phyloP scores from a whole-genome alignment of 2,888 invertebrate genomes.

The Amiota communis region DNA sequence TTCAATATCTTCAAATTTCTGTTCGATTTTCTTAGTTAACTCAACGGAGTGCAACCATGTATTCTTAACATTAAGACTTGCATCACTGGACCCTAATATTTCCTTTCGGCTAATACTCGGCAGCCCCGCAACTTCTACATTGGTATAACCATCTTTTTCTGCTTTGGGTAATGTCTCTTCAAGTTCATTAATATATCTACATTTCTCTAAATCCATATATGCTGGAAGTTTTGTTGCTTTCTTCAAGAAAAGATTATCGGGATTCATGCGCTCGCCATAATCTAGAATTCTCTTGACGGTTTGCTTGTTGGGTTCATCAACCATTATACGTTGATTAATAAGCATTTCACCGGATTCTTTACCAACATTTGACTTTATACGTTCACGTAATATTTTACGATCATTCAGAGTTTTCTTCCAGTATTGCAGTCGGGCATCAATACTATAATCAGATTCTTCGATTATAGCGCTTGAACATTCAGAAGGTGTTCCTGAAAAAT shows the following conservation, averaged over 20 bases:
- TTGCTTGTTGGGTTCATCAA: constrained; percentile 60
- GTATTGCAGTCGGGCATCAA: constrained; percentile 62
- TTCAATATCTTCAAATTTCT: constrained; percentile 50
- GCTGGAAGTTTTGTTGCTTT: constrained; percentile 40
- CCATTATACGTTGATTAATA: constrained; percentile 59
- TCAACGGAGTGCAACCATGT: constrained; percentile 58
- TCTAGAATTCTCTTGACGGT: constrained; percentile 59
- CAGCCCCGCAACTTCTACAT: constrained; percentile 60
- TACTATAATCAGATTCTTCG: constrained; percentile 42
- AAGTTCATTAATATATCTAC: constrained; percentile 38
- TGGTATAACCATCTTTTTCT: constrained; percentile 45
- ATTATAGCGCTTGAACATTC: constrained; percentile 33
- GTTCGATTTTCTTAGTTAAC: constrained; percentile 52
- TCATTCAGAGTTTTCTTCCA: constrained; percentile 60
- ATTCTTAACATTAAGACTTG: constrained; percentile 33
- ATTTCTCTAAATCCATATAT: constrained; percentile 39
- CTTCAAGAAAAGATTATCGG: constrained; percentile 36
- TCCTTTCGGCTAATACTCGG: constrained; percentile 53
- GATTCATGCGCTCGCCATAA: constrained; percentile 58
- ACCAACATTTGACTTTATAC: constrained; percentile 47
- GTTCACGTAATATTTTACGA: constrained; percentile 49
- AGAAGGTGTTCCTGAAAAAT: constrained; percentile 54
- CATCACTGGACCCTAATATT: constrained; percentile 49
- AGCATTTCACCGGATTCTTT: constrained; percentile 55
- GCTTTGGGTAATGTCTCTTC: constrained; percentile 56